phyloP scores from a whole-genome alignment of 1,140 invertebrate species.

The Galleria mellonella region DNA sequence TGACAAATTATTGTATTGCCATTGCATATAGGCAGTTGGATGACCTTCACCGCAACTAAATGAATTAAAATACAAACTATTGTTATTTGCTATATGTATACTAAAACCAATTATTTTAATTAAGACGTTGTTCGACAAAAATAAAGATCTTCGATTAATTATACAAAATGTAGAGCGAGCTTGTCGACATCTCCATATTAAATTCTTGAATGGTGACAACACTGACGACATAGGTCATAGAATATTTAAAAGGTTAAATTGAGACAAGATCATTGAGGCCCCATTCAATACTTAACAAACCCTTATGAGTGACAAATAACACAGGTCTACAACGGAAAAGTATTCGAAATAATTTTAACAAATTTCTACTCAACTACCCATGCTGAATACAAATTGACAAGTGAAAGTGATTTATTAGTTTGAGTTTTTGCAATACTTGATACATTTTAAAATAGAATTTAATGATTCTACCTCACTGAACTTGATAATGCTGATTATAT shows the following conservation, averaged over 20 bases:
- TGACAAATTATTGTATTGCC: constrained; percentile 9
- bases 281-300: neutral
- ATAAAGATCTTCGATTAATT: neutral
- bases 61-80: too few species aligned
- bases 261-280: neutral
- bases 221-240: constrained; percentile 1
- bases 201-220: neutral
- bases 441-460: too few species aligned
- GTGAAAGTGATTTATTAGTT: too few species aligned
- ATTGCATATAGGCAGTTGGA: neutral
- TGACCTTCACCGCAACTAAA: constrained; percentile 4
- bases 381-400: too few species aligned
- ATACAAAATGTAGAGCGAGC: too few species aligned
- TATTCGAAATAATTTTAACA: too few species aligned
- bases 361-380: too few species aligned
- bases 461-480: too few species aligned
- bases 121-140: neutral
- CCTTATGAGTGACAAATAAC: neutral
- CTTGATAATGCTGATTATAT: too few species aligned
- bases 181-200: neutral
- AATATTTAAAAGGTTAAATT: constrained; percentile 1
- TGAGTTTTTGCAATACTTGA: neutral
- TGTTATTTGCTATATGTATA: too few species aligned
- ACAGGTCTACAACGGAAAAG: too few species aligned
- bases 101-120: too few species aligned